These are phyloP conservation scores for Microcebus ravelobensis DNA, from an alignment of 2,113 vertebrate species.

Conservation along the genomic window DNA sequence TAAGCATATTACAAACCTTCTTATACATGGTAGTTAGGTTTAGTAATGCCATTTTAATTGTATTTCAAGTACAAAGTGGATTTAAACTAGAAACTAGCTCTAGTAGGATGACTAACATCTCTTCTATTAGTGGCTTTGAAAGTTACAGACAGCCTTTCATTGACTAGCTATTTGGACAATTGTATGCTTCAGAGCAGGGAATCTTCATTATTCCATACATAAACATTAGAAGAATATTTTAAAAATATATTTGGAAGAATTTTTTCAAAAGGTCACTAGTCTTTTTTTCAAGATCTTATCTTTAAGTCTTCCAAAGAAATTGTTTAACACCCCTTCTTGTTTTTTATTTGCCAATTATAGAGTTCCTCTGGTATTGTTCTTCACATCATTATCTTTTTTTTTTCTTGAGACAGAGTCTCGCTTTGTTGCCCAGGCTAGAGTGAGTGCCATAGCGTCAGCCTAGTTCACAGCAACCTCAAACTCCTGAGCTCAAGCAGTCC, in stretches of 20 bases:
- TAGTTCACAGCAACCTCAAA: too few relatives aligned
- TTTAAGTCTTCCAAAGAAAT: not conserved
- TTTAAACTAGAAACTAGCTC: not conserved
- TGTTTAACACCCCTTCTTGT: not conserved
- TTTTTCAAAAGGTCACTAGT: not conserved
- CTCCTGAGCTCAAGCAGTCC: too few relatives aligned
- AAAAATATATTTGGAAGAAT: not conserved
- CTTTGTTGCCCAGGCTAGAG: too few relatives aligned
- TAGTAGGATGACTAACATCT: not conserved
- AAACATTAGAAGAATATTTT: constrained; percentile 14
- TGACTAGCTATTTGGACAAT: not conserved
- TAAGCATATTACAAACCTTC: not conserved
- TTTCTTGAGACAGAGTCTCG: too few relatives aligned
- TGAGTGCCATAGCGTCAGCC: too few relatives aligned
- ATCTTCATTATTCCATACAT: not conserved
- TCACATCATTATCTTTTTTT: not conserved
- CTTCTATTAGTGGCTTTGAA: not conserved
- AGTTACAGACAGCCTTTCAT: not conserved
- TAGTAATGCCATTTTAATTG: not conserved
- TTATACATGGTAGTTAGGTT: not conserved
- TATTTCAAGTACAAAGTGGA: constrained; percentile 13
- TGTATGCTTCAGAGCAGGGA: not conserved
- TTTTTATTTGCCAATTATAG: not conserved
- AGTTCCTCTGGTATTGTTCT: not conserved
- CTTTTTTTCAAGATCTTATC: not conserved